Percentiles rank a stretch among this genome's conserved stretches.
These are phyloP conservation scores for Netelia fuscicornis DNA, from an alignment of 2,888 invertebrate species.

Conservation along the genomic window DNA sequence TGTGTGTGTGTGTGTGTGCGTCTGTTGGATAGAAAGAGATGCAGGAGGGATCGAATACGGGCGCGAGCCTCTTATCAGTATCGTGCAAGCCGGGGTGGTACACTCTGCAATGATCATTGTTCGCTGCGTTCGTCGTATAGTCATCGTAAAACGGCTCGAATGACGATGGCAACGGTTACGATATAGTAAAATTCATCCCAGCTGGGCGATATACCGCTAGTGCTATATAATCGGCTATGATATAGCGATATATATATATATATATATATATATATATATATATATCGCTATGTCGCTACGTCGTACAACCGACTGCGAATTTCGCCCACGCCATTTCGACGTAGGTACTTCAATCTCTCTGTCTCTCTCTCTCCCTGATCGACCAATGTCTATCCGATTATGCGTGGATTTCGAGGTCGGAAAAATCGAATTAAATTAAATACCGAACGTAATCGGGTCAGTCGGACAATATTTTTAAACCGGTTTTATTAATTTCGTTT, in stretches of 20 bases:
- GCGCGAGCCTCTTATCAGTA: conserved; percentile 55
- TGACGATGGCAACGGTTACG: conserved; percentile 44
- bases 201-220: not conserved
- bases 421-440: not conserved
- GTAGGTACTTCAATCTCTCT: no score
- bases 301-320: not conserved
- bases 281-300: no score
- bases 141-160: conserved; percentile 39
- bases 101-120: conserved; percentile 63
- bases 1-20: conserved; percentile 5
- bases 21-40: conserved; percentile 23
- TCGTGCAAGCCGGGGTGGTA: conserved; percentile 50
- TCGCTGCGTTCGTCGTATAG: conserved; percentile 41
- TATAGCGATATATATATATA: not conserved
- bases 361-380: not conserved
- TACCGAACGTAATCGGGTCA: no score
- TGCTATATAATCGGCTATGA: not conserved
- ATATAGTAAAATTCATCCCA: conserved; percentile 26
- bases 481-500: not conserved
- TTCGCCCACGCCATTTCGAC: not conserved
- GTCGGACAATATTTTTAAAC: no score
- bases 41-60: conserved; percentile 24
- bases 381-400: not conserved
- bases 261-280: not conserved
- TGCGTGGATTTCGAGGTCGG: not conserved